Evolutionary conservation across 2,797 vertebrate genomes (phyloP).

Genomic region (Arctocebus calabarensis): DNA sequence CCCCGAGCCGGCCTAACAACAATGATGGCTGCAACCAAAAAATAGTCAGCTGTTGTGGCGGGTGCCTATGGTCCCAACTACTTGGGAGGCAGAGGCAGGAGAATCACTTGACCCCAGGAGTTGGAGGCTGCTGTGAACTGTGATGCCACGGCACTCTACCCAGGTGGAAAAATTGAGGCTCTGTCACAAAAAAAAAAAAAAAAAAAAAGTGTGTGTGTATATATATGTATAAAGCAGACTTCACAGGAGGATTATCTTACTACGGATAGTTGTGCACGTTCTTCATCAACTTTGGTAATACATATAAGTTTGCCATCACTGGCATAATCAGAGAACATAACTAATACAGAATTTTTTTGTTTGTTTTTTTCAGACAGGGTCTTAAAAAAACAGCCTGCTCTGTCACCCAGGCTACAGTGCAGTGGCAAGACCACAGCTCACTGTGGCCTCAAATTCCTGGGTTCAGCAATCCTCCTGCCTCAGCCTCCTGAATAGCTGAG

Average conservation of each 20-base stretch:
- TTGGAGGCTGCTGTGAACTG: no score
- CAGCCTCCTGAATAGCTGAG: not conserved
- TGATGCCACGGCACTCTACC: no score
- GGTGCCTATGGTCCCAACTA: no score
- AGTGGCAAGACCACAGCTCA: not conserved
- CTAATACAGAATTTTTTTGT: not conserved
- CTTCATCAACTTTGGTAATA: not conserved
- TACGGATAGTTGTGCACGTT: not conserved
- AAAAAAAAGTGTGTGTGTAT: no score
- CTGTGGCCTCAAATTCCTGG: not conserved
- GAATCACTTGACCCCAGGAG: no score
- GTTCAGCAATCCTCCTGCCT: not conserved
- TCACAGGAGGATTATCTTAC: not conserved
- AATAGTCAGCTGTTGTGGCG: no score
- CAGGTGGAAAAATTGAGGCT: no score
- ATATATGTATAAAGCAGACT: not conserved
- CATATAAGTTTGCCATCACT: not conserved
- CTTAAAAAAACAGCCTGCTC: not conserved
- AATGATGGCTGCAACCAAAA: no score
- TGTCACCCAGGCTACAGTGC: not conserved
- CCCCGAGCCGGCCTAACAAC: no score
- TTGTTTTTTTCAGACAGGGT: not conserved
- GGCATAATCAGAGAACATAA: not conserved
- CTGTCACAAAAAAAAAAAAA: no score
- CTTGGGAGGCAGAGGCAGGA: no score